Conservation (phyloP, 2,797 vertebrate species). For the Acipenser transmontanus region DNA sequence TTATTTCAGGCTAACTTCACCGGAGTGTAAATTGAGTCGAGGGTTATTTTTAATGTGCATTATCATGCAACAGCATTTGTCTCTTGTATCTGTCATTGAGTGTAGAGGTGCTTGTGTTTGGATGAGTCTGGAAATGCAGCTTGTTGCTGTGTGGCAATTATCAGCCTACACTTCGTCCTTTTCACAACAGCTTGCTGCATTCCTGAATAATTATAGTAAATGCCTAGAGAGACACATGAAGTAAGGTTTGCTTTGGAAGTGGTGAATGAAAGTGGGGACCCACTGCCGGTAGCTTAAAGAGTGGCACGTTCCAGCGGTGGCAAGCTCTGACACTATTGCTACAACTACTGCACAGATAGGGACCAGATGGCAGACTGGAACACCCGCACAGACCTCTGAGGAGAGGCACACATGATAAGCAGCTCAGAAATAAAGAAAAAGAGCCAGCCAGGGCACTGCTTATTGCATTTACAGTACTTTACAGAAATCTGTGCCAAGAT, state of each 20-base stretch:
- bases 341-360: conserved; percentile 60
- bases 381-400: conserved; percentile 59
- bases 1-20: conserved; percentile 21
- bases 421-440: conserved; percentile 60
- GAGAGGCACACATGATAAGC: conserved; percentile 77
- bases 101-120: conserved; percentile 40
- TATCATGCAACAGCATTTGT: conserved; percentile 48
- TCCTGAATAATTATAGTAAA: conserved; percentile 37
- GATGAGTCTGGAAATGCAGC: conserved; percentile 36
- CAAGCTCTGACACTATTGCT: conserved; percentile 55
- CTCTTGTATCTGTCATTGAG: conserved; percentile 38
- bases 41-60: conserved; percentile 59
- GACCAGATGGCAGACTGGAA: conserved; percentile 83
- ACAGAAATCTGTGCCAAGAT: conserved; percentile 15
- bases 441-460: conserved; percentile 60
- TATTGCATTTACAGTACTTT: conserved; percentile 49
- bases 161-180: conserved; percentile 17
- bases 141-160: conserved; percentile 27
- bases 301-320: conserved; percentile 4
- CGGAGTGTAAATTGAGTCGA: conserved; percentile 39
- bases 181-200: conserved; percentile 29
- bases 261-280: conserved; percentile 38
- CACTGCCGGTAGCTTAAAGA: background rate
- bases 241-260: conserved; percentile 37
- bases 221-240: conserved; percentile 31